A percentile compares a stretch with the other conserved stretches of the same genome.
Conservation (phyloP, 1,140 invertebrate genomes). For the Habropoda laboriosa region DNA sequence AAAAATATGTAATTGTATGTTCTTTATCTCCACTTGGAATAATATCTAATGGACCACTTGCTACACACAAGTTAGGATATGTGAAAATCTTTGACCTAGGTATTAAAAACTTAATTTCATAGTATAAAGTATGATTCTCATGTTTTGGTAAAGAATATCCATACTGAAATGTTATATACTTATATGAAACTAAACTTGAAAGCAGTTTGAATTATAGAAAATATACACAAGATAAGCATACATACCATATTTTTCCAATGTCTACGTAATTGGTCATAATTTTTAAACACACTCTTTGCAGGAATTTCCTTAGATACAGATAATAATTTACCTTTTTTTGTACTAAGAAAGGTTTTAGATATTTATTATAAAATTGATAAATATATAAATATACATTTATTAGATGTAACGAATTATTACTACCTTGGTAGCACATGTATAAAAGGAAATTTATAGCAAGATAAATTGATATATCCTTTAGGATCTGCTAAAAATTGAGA, state of each 20-base stretch:
- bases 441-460: slow-evolving; percentile 30
- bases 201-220: not conserved
- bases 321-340: slow-evolving; percentile 69
- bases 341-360: slow-evolving; percentile 57
- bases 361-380: not conserved
- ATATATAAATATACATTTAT: slow-evolving; percentile 1
- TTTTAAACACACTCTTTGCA: slow-evolving; percentile 60
- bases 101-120: slow-evolving; percentile 64
- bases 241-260: slow-evolving; percentile 79
- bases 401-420: not conserved
- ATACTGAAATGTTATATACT: slow-evolving; percentile 66
- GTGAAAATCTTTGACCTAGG: slow-evolving; percentile 48
- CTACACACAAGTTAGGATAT: slow-evolving; percentile 70
- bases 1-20: slow-evolving; percentile 49
- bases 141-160: slow-evolving; percentile 74
- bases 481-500: slow-evolving; percentile 45
- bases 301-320: slow-evolving; percentile 69
- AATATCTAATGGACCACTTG: slow-evolving; percentile 44
- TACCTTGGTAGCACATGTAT: slow-evolving; percentile 74
- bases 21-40: slow-evolving; percentile 48
- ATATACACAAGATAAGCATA: not conserved
- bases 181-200: not conserved
- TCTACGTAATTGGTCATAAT: slow-evolving; percentile 72
- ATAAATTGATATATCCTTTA: slow-evolving; percentile 47
- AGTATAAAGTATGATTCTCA: slow-evolving; percentile 66